Percentiles rank a stretch among this genome's conserved stretches.
These are phyloP conservation scores for Rhopalosiphum maidis DNA, from an alignment of 1,140 invertebrate species.

Conservation along the genomic window DNA sequence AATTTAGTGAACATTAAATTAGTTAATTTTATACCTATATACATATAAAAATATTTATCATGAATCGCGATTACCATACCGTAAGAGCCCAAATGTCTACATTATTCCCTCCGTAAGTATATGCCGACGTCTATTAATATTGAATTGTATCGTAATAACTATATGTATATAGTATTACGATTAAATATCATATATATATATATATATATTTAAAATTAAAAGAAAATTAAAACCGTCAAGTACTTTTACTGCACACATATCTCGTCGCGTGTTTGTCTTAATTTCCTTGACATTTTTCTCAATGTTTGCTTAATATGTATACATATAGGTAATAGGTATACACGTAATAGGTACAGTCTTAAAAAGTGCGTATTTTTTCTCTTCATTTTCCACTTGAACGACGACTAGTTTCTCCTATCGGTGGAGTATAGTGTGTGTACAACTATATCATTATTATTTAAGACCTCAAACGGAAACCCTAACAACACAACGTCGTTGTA, in stretches of 20 bases:
- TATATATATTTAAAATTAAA: too few relatives aligned
- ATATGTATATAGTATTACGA: background rate
- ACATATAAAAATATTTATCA: slow-evolving; percentile 4
- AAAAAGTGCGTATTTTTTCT: background rate
- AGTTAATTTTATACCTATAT: background rate
- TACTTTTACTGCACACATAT: background rate
- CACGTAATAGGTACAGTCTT: background rate
- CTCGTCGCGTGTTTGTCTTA: background rate
- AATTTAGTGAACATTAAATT: slow-evolving; percentile 2
- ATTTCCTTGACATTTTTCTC: slow-evolving; percentile 11
- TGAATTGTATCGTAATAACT: background rate
- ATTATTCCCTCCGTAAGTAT: slow-evolving; percentile 50
- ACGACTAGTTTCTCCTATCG: background rate
- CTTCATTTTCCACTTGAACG: background rate
- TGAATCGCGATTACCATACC: slow-evolving; percentile 39
- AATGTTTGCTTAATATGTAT: background rate
- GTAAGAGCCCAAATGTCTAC: slow-evolving; percentile 41
- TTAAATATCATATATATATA: background rate
- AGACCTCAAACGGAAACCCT: slow-evolving; percentile 38
- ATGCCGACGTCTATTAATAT: background rate
- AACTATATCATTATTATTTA: background rate
- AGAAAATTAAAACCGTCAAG: background rate
- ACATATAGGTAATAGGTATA: background rate
- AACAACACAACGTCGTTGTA: background rate
- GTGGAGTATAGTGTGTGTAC: background rate